These are phyloP conservation scores for Carposina sasakii DNA, from an alignment of 1,140 invertebrate genomes.

Conservation along the genomic window DNA sequence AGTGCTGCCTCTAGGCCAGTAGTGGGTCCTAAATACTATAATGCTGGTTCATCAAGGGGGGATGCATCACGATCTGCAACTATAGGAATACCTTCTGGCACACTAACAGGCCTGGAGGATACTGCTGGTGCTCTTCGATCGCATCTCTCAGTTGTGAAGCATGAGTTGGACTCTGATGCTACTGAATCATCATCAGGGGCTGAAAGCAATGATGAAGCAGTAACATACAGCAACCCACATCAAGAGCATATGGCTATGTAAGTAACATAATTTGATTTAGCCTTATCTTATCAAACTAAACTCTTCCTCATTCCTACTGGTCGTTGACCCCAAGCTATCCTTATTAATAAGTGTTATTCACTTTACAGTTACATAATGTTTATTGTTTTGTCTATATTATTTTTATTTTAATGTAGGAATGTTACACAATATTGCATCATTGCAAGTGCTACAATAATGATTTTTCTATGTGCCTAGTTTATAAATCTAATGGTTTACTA, in stretches of 20 bases:
- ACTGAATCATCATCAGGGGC: constrained; percentile 94
- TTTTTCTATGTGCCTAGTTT: too few relatives aligned
- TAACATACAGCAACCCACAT: constrained; percentile 83
- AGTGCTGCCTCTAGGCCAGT: constrained; percentile 50
- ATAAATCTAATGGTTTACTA: too few relatives aligned
- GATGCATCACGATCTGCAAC: constrained; percentile 57
- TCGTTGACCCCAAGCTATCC: too few relatives aligned
- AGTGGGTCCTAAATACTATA: constrained; percentile 71
- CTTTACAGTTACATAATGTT: too few relatives aligned
- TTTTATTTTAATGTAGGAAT: too few relatives aligned
- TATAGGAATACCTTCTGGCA: constrained; percentile 56
- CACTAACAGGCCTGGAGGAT: constrained; percentile 74
- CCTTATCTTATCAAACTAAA: too few relatives aligned
- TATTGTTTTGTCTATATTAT: too few relatives aligned
- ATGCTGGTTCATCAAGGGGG: constrained; percentile 76
- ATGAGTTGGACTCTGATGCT: constrained; percentile 90
- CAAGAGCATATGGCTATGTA: constrained; percentile 84
- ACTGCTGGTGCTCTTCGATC: constrained; percentile 80
- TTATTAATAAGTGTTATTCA: too few relatives aligned
- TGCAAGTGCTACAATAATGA: too few relatives aligned
- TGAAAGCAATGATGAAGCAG: constrained; percentile 93
- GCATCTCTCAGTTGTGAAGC: constrained; percentile 81
- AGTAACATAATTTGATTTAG: constrained; percentile 64
- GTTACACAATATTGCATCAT: too few relatives aligned
- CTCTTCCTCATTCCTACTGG: too few relatives aligned